Evolutionary conservation across 2,888 invertebrate species (phyloP).

Genomic region (Cotesia congregata): DNA sequence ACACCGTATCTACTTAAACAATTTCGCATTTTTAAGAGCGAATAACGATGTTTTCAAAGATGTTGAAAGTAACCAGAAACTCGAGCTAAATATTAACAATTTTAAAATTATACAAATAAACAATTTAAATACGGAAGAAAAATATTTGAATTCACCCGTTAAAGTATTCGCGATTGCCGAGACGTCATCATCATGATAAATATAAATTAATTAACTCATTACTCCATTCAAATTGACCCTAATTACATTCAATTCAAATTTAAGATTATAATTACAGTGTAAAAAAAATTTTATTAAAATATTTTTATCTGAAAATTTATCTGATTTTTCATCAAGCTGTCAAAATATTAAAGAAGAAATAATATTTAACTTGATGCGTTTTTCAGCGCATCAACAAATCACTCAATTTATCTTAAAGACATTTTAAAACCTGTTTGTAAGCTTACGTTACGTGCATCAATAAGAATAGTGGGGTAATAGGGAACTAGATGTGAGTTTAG

Average conservation of each 20-base stretch:
- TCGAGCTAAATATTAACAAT: neutral
- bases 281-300: neutral
- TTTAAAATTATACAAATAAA: neutral
- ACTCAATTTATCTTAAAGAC: conserved; percentile 49
- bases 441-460: neutral
- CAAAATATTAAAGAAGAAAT: neutral
- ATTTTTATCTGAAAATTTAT: neutral
- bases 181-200: neutral
- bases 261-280: neutral
- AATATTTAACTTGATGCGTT: neutral
- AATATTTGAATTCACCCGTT: neutral
- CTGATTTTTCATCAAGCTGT: neutral
- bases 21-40: conserved; percentile 3
- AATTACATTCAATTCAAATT: conserved; percentile 19
- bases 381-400: conserved; percentile 40
- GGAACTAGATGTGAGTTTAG: conserved; percentile 9
- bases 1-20: conserved; percentile 23
- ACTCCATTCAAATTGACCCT: conserved; percentile 14
- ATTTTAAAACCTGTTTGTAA: conserved; percentile 48
- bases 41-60: neutral
- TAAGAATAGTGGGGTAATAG: conserved; percentile 11
- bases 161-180: conserved; percentile 4
- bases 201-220: conserved; percentile 1
- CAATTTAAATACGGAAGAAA: neutral
- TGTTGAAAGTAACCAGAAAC: neutral